Evolutionary conservation across 2,797 vertebrate genomes (phyloP).

Genomic region (Neopelma chrysocephalum): DNA sequence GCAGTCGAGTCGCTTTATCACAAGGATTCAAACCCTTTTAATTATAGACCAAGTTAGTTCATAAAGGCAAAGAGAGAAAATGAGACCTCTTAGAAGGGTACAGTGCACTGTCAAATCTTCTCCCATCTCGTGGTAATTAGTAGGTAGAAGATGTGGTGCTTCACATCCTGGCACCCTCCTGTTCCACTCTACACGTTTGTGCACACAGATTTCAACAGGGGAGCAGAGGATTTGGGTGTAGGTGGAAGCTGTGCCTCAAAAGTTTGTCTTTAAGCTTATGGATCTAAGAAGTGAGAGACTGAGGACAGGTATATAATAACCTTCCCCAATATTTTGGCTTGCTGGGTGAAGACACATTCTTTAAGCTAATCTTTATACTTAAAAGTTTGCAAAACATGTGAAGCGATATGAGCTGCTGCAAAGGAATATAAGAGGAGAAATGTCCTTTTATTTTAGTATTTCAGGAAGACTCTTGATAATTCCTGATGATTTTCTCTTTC

Average conservation of each 20-base stretch:
- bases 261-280: conserved; percentile 5
- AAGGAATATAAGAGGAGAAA: not conserved
- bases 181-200: not conserved
- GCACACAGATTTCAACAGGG: not conserved
- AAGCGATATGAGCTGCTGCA: not conserved
- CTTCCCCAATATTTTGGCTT: not conserved
- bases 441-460: fast-evolving
- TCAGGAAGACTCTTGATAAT: not conserved
- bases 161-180: not conserved
- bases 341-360: not conserved
- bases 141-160: not conserved
- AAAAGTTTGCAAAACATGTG: not conserved
- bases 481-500: not conserved
- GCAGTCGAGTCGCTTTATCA: fast-evolving
- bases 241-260: conserved; percentile 10
- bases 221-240: not conserved
- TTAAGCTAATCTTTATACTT: not conserved
- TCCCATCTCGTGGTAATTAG: not conserved
- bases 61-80: not conserved
- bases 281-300: not conserved
- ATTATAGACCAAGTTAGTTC: not conserved
- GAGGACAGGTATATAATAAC: not conserved
- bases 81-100: not conserved
- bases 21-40: not conserved
- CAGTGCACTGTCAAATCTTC: not conserved